A percentile compares a stretch with the other conserved stretches of the same genome.
phyloP scores from a whole-genome alignment of 2,888 invertebrate species.

The Leptinotarsa tumamoca region DNA sequence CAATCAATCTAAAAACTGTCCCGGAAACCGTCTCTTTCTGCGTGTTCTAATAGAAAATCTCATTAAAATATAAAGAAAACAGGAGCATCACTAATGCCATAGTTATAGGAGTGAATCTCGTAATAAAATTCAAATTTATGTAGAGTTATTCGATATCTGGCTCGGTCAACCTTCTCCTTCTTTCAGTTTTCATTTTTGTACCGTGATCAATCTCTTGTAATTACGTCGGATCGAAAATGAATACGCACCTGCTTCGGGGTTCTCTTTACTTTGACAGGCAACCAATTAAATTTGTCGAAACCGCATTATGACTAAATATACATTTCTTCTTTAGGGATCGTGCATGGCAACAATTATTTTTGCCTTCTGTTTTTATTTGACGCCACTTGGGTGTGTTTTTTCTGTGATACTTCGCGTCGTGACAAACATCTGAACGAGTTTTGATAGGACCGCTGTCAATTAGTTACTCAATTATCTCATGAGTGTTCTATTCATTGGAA shows the following conservation, averaged over 20 bases:
- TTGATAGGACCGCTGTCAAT: neutral
- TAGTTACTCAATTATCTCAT: neutral
- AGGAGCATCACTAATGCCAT: slow-evolving; percentile 52
- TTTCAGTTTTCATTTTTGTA: slow-evolving; percentile 53
- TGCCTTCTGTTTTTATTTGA: slow-evolving; percentile 1
- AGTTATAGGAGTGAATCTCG: slow-evolving; percentile 50
- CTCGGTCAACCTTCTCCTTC: slow-evolving; percentile 56
- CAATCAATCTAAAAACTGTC: slow-evolving; percentile 18
- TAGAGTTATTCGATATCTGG: slow-evolving; percentile 57
- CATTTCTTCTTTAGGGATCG: neutral
- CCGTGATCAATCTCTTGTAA: slow-evolving; percentile 56
- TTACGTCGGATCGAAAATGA: slow-evolving; percentile 44
- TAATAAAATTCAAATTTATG: slow-evolving; percentile 59
- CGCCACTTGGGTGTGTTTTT: neutral
- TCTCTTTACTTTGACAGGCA: slow-evolving; percentile 23
- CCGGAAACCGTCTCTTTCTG: slow-evolving; percentile 18
- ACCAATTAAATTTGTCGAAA: slow-evolving; percentile 30
- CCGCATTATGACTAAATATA: slow-evolving; percentile 17
- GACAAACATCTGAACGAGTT: neutral
- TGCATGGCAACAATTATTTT: neutral
- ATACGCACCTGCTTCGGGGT: slow-evolving; percentile 36
- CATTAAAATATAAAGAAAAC: slow-evolving; percentile 43
- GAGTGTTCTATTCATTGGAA: neutral
- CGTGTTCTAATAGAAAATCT: slow-evolving; percentile 23
- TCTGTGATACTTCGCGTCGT: neutral